Conservation (phyloP, 2,113 vertebrate species). For the Notothenia coriiceps region DNA sequence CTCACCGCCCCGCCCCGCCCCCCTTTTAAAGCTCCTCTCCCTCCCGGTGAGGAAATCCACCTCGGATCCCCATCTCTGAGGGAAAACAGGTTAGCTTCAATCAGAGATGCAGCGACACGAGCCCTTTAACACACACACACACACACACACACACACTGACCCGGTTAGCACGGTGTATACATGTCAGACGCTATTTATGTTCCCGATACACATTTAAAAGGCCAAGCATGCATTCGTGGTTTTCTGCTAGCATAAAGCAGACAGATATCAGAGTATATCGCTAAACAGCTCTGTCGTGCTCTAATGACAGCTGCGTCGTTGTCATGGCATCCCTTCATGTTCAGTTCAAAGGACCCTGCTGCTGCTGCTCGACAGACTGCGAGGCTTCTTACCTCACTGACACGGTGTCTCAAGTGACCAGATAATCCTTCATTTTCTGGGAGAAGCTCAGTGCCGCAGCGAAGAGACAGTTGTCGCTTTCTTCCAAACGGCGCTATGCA, state of each 20-base stretch:
- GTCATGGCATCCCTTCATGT: constrained; percentile 70
- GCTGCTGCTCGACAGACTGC: neutral
- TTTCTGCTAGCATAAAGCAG: too few species aligned
- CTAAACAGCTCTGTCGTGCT: neutral
- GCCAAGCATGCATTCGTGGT: accelerated
- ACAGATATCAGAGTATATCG: neutral
- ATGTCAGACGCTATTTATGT: neutral
- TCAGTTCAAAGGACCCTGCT: neutral
- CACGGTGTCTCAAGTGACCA: constrained; percentile 54
- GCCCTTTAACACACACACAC: neutral
- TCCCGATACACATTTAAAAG: neutral
- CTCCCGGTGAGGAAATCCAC: constrained; percentile 63
- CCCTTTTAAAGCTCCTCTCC: constrained; percentile 67
- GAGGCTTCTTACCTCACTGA: constrained; percentile 48
- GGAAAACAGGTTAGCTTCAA: neutral
- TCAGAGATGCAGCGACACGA: neutral
- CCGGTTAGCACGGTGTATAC: neutral
- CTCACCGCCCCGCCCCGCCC: constrained; percentile 33
- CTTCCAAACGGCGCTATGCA: constrained; percentile 7
- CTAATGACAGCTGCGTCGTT: constrained; percentile 59
- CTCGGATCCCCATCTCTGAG: constrained; percentile 73
- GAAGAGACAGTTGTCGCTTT: neutral
- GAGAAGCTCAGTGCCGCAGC: neutral
- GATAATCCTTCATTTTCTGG: constrained; percentile 29
- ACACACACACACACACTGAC: neutral